A percentile compares a stretch with the other conserved stretches of the same genome.
Conservation (phyloP, 2,797 vertebrate genomes). For the Sebastes ruberrimus region DNA sequence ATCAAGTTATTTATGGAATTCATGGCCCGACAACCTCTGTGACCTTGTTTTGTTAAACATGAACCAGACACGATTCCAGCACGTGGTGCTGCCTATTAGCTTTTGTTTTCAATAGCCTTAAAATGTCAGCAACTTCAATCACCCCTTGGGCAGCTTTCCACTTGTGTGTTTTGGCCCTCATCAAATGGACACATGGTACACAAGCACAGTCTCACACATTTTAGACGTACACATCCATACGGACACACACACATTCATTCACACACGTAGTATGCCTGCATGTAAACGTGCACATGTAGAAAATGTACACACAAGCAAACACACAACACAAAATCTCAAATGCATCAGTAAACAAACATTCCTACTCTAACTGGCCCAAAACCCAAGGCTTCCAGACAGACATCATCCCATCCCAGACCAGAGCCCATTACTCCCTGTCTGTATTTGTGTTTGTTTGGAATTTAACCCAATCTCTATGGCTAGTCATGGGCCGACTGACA, state of each 20-base stretch:
- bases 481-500: conserved; percentile 55
- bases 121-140: conserved; percentile 98
- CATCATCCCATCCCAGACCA: conserved; percentile 28
- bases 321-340: conserved; percentile 1
- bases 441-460: conserved; percentile 67
- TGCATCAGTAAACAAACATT: conserved; percentile 4
- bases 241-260: neutral
- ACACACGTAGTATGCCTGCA: neutral
- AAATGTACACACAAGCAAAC: neutral
- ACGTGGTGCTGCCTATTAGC: conserved; percentile 89
- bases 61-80: conserved; percentile 96
- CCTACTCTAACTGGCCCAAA: conserved; percentile 4
- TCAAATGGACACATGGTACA: conserved; percentile 62
- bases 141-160: conserved; percentile 87
- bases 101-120: conserved; percentile 95
- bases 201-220: conserved; percentile 21
- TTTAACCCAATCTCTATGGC: conserved; percentile 57
- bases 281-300: conserved; percentile 14
- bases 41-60: conserved; percentile 99
- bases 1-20: conserved; percentile 99
- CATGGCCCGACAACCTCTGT: conserved; percentile 91
- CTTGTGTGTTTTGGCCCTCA: conserved; percentile 76
- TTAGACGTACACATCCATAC: neutral
- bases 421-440: conserved; percentile 55
- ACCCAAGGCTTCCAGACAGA: conserved; percentile 26